Percentiles rank a stretch among this genome's conserved stretches.
These are phyloP conservation scores for Leucoma salicis DNA, from an alignment of 2,888 invertebrate genomes.

Conservation along the genomic window DNA sequence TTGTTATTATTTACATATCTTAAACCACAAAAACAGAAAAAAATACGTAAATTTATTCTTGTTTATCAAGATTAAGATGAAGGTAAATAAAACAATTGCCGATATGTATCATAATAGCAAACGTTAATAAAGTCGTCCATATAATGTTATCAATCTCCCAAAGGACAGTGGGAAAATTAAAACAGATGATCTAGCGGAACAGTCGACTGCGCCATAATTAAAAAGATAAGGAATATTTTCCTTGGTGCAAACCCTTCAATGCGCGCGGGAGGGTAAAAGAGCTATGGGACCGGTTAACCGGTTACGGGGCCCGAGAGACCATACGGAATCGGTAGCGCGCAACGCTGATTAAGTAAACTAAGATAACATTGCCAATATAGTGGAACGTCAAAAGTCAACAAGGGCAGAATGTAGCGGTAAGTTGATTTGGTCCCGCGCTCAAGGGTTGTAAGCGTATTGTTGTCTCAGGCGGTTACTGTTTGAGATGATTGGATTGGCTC, in stretches of 20 bases:
- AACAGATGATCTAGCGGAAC: slow-evolving; percentile 77
- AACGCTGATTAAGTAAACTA: slow-evolving; percentile 80
- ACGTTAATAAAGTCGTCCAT: slow-evolving; percentile 25
- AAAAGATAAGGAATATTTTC: slow-evolving; percentile 81
- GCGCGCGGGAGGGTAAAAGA: slow-evolving; percentile 33
- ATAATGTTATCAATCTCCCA: slow-evolving; percentile 50
- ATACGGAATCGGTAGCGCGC: slow-evolving; percentile 63
- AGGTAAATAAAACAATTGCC: no score
- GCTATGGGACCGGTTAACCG: slow-evolving; percentile 61
- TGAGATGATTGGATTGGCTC: slow-evolving; percentile 78
- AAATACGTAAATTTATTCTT: no score
- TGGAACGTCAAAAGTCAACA: slow-evolving; percentile 79
- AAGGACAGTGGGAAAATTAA: slow-evolving; percentile 67
- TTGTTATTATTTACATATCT: no score
- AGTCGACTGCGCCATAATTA: slow-evolving; percentile 71
- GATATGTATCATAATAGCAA: slow-evolving; percentile 22
- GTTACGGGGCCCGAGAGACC: slow-evolving; percentile 74
- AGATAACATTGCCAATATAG: slow-evolving; percentile 76
- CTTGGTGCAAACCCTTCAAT: slow-evolving; percentile 65
- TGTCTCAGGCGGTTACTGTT: slow-evolving; percentile 74
- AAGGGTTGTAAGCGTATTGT: slow-evolving; percentile 68
- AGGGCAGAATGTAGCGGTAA: slow-evolving; percentile 73
- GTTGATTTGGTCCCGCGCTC: slow-evolving; percentile 76
- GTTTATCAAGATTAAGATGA: no score
- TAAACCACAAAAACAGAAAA: no score